Percentiles rank a stretch among this genome's conserved stretches.
phyloP scores from a whole-genome alignment of 2,113 vertebrate species.

The Lampris megalopsis region DNA sequence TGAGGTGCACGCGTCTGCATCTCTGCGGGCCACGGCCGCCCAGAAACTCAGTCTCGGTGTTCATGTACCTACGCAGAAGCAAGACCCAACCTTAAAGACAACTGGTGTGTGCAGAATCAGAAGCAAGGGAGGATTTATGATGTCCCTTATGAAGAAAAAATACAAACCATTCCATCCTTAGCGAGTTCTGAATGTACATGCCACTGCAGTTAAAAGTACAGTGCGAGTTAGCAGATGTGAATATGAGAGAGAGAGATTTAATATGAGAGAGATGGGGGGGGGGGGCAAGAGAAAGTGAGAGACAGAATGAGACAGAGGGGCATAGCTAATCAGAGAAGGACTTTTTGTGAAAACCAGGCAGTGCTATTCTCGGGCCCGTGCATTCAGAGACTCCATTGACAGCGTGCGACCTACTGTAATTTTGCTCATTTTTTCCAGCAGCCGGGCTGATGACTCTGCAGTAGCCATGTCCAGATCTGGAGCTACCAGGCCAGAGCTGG shows the following conservation, averaged over 20 bases:
- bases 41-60: too few relatives aligned
- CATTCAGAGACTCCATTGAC: neutral
- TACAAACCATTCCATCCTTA: conserved; percentile 40
- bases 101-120: too few relatives aligned
- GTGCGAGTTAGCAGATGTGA: conserved; percentile 65
- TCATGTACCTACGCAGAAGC: too few relatives aligned
- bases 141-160: neutral
- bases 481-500: neutral
- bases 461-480: neutral
- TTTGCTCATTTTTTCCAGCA: conserved; percentile 7
- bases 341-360: too few relatives aligned
- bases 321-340: too few relatives aligned
- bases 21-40: too few relatives aligned
- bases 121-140: neutral
- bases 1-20: too few relatives aligned
- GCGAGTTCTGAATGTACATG: conserved; percentile 35
- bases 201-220: conserved; percentile 68
- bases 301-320: too few relatives aligned
- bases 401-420: conserved; percentile 19
- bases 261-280: conserved; percentile 34
- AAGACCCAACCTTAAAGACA: too few relatives aligned
- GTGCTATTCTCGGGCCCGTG: conserved; percentile 16
- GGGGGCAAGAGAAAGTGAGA: conserved; percentile 27
- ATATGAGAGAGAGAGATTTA: conserved; percentile 65
- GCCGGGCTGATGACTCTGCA: neutral